A percentile compares a stretch with the other conserved stretches of the same genome.
Conservation (phyloP, 2,113 vertebrate genomes). For the Protomyctophum bolini region DNA sequence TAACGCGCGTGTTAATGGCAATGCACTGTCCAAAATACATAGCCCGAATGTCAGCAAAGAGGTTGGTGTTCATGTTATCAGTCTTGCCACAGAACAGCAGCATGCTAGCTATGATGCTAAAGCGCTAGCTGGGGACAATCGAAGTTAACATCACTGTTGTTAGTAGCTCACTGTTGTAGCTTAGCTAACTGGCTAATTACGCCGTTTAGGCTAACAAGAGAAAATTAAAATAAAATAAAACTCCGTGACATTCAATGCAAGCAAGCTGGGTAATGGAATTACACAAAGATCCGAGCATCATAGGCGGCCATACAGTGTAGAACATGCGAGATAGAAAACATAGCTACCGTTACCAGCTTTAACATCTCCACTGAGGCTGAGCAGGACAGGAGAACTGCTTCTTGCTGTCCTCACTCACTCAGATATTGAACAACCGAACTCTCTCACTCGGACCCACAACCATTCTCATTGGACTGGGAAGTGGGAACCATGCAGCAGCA, state of each 20-base stretch:
- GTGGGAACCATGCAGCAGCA: slow-evolving; percentile 14
- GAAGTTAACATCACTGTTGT: slow-evolving; percentile 61
- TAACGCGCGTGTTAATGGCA: background rate
- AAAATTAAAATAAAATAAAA: background rate
- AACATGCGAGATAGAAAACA: slow-evolving; percentile 25
- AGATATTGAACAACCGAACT: slow-evolving; percentile 70
- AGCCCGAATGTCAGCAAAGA: background rate
- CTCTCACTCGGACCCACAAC: slow-evolving; percentile 56
- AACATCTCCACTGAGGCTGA: slow-evolving; percentile 33
- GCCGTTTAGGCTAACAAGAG: slow-evolving; percentile 38
- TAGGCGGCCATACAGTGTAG: slow-evolving; percentile 3
- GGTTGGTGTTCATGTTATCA: slow-evolving; percentile 17
- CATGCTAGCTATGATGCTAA: slow-evolving; percentile 45
- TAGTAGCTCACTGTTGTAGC: slow-evolving; percentile 52
- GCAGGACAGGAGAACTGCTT: slow-evolving; percentile 57
- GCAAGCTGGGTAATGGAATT: slow-evolving; percentile 17
- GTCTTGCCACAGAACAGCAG: slow-evolving; percentile 18
- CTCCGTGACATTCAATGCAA: slow-evolving; percentile 32
- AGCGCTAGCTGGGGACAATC: slow-evolving; percentile 57
- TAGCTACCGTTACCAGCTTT: slow-evolving; percentile 63
- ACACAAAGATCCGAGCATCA: background rate
- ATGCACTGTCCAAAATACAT: slow-evolving; percentile 17
- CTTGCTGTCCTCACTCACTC: slow-evolving; percentile 66
- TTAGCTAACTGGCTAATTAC: slow-evolving; percentile 56
- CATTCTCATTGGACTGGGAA: slow-evolving; percentile 70